These are phyloP conservation scores for Peromyscus maniculatus DNA, from an alignment of 2,113 vertebrate genomes.

Conservation along the genomic window DNA sequence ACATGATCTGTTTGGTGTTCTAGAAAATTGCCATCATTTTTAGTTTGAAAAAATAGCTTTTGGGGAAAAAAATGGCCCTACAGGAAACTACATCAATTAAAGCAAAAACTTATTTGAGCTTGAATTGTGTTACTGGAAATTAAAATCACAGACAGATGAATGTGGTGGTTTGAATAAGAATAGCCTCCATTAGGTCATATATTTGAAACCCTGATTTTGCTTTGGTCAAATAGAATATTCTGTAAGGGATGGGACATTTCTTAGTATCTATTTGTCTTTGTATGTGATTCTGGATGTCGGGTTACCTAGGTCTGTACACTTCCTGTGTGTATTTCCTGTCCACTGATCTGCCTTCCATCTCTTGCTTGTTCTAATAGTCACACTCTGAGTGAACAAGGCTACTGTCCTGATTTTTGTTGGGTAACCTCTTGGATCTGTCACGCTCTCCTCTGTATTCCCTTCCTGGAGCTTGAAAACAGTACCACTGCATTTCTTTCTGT, in stretches of 20 bases:
- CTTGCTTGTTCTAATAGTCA: not conserved
- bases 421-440: not conserved
- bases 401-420: not conserved
- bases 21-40: not conserved
- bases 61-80: not conserved
- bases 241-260: not conserved
- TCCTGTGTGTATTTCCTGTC: not conserved
- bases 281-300: not conserved
- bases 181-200: not conserved
- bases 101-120: not conserved
- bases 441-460: not conserved
- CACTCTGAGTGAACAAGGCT: not conserved
- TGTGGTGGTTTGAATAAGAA: not conserved
- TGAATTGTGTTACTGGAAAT: constrained; percentile 7
- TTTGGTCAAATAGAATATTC: not conserved
- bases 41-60: constrained; percentile 1
- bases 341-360: not conserved
- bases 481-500: not conserved
- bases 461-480: not conserved
- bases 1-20: constrained; percentile 11
- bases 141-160: not conserved
- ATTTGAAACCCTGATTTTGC: not conserved
- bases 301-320: not conserved
- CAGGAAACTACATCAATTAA: not conserved
- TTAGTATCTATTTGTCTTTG: constrained; percentile 14